Evolutionary conservation across 2,113 vertebrate genomes (phyloP).

Genomic region (Neoarius graeffei): DNA sequence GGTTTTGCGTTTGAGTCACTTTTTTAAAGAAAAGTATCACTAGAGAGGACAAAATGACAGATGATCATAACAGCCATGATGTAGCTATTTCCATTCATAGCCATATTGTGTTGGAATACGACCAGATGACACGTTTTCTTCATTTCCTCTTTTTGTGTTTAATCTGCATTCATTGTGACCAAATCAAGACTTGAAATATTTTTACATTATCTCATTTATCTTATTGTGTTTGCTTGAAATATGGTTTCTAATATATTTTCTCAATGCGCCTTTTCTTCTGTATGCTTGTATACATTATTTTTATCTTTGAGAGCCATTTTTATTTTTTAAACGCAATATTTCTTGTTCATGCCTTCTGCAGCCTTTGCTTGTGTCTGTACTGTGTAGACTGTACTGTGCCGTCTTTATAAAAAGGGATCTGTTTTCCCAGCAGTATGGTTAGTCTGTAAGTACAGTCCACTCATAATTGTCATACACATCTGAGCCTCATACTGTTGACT

Average conservation of each 20-base stretch:
- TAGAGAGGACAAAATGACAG: constrained; percentile 39
- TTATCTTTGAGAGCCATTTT: constrained; percentile 33
- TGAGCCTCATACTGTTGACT: not conserved
- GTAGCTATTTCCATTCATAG: constrained; percentile 45
- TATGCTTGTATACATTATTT: constrained; percentile 19
- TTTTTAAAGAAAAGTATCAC: not conserved
- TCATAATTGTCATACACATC: not conserved
- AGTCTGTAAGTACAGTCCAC: not conserved
- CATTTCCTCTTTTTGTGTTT: not conserved
- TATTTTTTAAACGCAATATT: not conserved
- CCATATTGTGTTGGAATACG: constrained; percentile 33
- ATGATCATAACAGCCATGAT: constrained; percentile 22
- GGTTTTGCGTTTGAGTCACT: constrained; percentile 15
- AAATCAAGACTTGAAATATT: constrained; percentile 79
- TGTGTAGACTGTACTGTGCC: not conserved
- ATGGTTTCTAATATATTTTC: constrained; percentile 60
- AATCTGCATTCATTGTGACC: constrained; percentile 64
- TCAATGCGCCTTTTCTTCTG: constrained; percentile 51
- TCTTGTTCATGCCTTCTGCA: constrained; percentile 20
- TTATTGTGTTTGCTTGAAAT: constrained; percentile 37
- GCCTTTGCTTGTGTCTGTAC: constrained; percentile 28
- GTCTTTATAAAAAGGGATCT: not conserved
- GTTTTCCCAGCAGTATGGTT: not conserved
- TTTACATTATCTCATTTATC: constrained; percentile 71
- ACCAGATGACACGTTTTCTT: constrained; percentile 6